Evolutionary conservation across 2,888 invertebrate species (phyloP), one percentile per base, ranked within the genome.

Genomic region (Eristalis arbustorum): DNA sequence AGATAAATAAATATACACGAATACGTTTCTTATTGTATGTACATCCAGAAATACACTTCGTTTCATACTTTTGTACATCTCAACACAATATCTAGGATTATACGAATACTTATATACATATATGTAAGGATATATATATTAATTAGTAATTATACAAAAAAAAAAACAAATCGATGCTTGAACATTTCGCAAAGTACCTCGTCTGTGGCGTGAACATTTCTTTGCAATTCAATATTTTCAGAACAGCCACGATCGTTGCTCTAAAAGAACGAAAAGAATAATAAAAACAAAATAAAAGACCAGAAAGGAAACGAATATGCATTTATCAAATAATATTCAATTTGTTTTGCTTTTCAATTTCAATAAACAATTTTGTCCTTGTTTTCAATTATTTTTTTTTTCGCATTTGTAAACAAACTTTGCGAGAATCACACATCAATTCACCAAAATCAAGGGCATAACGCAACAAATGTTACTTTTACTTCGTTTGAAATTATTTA

Each of bases 121-220:
- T 59, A 59, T 59, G 25, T 59, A 25, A 49, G 49, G 18, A 49
- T 49, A 49, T 49, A 18, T 42, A 42, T n/a, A 49, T 49, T 49
- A 18, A 49, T 59, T 61, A 69, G 40, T 76, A 80, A 71, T 67
- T 72, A 78, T 64, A 71, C 59, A 67, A 88, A 71, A 42, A 76
- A 68, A 82, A 81, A 67, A 81, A 74, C 13, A 71, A 89, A 85
- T 72, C 89, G 89, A 89, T 90, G 90, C 91, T 91, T 90, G 90
- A 90, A 92, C 88, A 89, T 84, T 90, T 91, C 92, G 91, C 93
- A 93, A 93, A 93, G 93, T 93, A 93, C 93, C 93, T 93, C 93
- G 92, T 93, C 93, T 92, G 93, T 93, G 92, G 93, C 93, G 92
- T 93, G 93, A 92, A 93, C 91, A 92, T 92, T 93, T 92, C 92